Conservation (phyloP, 2,797 vertebrate species). For the Protosalanx chinensis region DNA sequence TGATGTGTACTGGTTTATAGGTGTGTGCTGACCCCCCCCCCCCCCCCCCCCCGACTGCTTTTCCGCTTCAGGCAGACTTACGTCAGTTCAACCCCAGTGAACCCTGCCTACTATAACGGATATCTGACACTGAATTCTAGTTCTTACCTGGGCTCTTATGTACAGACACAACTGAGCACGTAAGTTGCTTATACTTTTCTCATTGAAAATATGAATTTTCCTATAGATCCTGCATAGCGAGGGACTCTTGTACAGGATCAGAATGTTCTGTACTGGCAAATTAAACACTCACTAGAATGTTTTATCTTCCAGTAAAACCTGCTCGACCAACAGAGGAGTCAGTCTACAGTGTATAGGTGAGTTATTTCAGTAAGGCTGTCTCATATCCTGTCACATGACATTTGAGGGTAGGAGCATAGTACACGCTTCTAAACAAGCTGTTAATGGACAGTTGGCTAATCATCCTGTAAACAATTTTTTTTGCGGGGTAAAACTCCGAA, state of each 20-base stretch:
- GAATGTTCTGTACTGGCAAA: background rate
- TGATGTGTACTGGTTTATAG: background rate
- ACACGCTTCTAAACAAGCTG: background rate
- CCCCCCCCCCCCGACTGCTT: background rate
- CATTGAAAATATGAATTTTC: background rate
- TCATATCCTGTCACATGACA: conserved; percentile 5
- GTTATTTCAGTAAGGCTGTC: conserved; percentile 26
- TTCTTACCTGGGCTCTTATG: conserved; percentile 10
- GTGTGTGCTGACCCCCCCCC: background rate
- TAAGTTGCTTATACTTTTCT: background rate
- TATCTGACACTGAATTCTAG: conserved; percentile 75
- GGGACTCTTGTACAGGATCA: background rate
- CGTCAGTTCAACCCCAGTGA: conserved; percentile 45
- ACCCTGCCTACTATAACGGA: conserved; percentile 40
- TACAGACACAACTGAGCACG: conserved; percentile 75
- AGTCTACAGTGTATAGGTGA: conserved; percentile 82
- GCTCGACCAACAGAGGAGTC: conserved; percentile 67
- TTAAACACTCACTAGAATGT: conserved; percentile 1
- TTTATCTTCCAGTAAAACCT: conserved; percentile 66
- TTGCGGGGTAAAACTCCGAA: too few relatives aligned
- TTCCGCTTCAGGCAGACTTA: conserved; percentile 69
- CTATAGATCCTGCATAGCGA: background rate
- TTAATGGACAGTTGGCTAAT: background rate
- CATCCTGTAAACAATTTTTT: background rate
- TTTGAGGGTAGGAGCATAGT: background rate